Conservation (phyloP, 2,113 vertebrate genomes). For the Labrus mixtus region DNA sequence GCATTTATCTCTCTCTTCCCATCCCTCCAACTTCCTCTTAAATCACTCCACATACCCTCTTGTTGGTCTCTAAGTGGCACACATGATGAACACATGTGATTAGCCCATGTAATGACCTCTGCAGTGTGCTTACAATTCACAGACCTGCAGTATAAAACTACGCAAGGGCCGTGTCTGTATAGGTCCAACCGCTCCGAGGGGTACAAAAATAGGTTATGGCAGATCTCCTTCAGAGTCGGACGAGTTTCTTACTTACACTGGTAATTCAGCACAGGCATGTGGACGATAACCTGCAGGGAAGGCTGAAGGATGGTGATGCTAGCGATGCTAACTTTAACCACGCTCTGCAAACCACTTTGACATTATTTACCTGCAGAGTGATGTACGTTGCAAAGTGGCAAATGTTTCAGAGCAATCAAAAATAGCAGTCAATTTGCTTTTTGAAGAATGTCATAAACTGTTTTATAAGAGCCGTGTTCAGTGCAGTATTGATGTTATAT, state of each 20-base stretch:
- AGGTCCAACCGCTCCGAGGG: background rate
- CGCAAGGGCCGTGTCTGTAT: background rate
- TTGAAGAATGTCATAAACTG: too few relatives aligned
- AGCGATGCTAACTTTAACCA: too few relatives aligned
- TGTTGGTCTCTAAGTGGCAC: background rate
- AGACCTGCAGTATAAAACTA: background rate
- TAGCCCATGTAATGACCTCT: constrained; percentile 32
- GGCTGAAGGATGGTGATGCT: too few relatives aligned
- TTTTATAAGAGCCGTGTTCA: too few relatives aligned
- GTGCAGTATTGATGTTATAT: too few relatives aligned
- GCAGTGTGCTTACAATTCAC: constrained; percentile 23
- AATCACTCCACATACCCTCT: constrained; percentile 5
- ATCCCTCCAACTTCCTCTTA: background rate
- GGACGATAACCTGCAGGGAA: too few relatives aligned
- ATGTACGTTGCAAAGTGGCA: too few relatives aligned
- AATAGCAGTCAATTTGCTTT: too few relatives aligned
- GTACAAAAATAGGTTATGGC: background rate
- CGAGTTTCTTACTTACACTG: background rate
- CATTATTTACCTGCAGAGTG: too few relatives aligned
- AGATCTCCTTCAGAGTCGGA: background rate
- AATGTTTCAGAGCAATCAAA: too few relatives aligned
- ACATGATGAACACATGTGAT: constrained; percentile 35
- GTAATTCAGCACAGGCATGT: too few relatives aligned
- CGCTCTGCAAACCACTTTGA: too few relatives aligned
- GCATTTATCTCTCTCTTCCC: background rate